phyloP scores from a whole-genome alignment of 1,140 invertebrate species.

The Zophobas morio region DNA sequence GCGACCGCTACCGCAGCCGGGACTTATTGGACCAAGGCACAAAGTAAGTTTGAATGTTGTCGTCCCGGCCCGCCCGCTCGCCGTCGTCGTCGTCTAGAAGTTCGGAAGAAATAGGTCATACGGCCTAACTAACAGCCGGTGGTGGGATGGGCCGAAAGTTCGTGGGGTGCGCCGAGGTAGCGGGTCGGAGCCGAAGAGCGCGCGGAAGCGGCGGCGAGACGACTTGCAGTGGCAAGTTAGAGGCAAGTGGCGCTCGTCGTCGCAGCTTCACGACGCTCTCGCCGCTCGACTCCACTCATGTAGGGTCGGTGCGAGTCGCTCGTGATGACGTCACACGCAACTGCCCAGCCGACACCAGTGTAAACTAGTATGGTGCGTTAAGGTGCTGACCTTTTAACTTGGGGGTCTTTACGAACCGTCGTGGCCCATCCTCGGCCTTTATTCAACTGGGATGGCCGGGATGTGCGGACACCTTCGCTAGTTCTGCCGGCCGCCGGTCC shows the following conservation, averaged over 20 bases:
- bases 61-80: background rate
- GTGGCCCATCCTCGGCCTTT: background rate
- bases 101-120: conserved; percentile 47
- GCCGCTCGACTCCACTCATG: conserved; percentile 7
- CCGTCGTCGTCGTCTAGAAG: background rate
- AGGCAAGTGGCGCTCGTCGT: conserved; percentile 5
- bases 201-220: conserved; percentile 10
- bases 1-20: conserved; percentile 61
- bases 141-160: conserved; percentile 47
- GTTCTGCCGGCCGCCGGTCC: conserved; percentile 2
- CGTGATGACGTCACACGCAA: conserved; percentile 43
- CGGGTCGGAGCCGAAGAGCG: conserved; percentile 9
- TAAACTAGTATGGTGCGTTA: conserved; percentile 44
- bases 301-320: conserved; percentile 2
- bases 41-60: conserved; percentile 53
- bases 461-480: background rate
- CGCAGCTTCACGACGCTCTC: conserved; percentile 20
- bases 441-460: background rate
- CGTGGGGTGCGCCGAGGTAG: conserved; percentile 15
- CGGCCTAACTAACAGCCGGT: background rate
- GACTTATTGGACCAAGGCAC: conserved; percentile 61
- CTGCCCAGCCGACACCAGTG: conserved; percentile 44
- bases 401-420: background rate
- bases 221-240: background rate
- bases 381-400: conserved; percentile 43